Base-by-base conservation (phyloP, 1,140 invertebrate species). In the Cydia strobilella region DNA sequence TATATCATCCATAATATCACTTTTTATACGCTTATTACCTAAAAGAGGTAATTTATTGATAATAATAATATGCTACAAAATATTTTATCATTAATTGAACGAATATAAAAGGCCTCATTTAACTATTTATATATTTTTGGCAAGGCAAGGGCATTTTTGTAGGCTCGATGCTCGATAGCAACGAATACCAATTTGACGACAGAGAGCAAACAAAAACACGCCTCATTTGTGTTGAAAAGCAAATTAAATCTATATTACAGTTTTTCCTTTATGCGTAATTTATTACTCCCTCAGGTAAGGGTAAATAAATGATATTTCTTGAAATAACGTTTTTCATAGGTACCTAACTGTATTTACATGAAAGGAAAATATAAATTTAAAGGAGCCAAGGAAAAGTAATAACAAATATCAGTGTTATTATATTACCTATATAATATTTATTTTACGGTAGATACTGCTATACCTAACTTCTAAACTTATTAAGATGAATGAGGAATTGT, bases 201-300 rank as follows among this genome's bases (percentile, higher is more conserved):
- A 69, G n/a, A n/a, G 35, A 69, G 20, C 18, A 59, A 59, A 51
- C 27, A 69, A n/a, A 69, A 39, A 69, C 42, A 69, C 35, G 35
- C 65, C n/a, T 69, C 27, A 35, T 31, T 66, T 25, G 18, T 20
- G n/a, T 18, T 69, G 35, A 39, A 63, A 66, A 31, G 25, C 3
- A 31, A 66, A 66, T 66, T 66, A 66, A 18, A 66, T 66, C 27
- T 66, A 66, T 66, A 69, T 69, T 69, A 69, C 65, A 35, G n/a
- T 35, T 39, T 69, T 69, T 59, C 54, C 54, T 59, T 59, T 59
- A 10, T n/a, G 15, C 31, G 65, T 31, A 69, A 35, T 69, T 59
- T 10, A 23, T 12, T 59, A 59, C 18, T 20, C 18, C 18, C 51
- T 59, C n/a, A 20, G 18, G 15, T n/a, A 18, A 1, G n/a, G 20